These are phyloP conservation scores for Drosophila orosa DNA, from an alignment of 1,140 invertebrate genomes.

Conservation along the genomic window DNA sequence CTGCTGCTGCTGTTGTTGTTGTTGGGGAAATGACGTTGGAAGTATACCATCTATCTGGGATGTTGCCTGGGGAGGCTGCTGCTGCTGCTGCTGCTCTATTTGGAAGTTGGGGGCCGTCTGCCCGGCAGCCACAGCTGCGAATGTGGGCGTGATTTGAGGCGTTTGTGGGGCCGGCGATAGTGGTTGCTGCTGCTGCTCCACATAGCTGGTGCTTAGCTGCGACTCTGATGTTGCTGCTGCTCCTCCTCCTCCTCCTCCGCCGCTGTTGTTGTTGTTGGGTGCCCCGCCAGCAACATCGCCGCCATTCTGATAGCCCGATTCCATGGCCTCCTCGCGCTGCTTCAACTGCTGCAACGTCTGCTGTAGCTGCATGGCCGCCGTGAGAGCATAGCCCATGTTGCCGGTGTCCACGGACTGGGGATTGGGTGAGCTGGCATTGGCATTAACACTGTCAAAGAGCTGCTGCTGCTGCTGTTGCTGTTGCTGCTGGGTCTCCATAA, in stretches of 20 bases:
- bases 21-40: constrained; percentile 45
- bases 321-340: constrained; percentile 72
- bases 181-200: constrained; percentile 61
- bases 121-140: constrained; percentile 64
- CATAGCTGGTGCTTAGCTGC: constrained; percentile 61
- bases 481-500: constrained; percentile 55
- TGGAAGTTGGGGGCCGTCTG: constrained; percentile 57
- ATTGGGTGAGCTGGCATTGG: constrained; percentile 59
- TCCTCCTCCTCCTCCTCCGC: constrained; percentile 22
- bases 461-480: constrained; percentile 68
- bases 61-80: constrained; percentile 57
- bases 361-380: constrained; percentile 74
- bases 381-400: constrained; percentile 76
- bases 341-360: constrained; percentile 77
- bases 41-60: constrained; percentile 68
- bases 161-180: constrained; percentile 58
- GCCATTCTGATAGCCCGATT: constrained; percentile 71
- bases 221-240: constrained; percentile 29
- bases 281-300: constrained; percentile 36
- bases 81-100: constrained; percentile 54
- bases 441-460: constrained; percentile 69
- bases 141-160: constrained; percentile 55
- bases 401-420: constrained; percentile 53
- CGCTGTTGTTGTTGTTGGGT: constrained; percentile 40
- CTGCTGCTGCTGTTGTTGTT: constrained; percentile 45